Evolutionary conservation across 2,888 invertebrate genomes (phyloP), one percentile per base, ranked within the genome.

Genomic region (Anoplius nigerrimus): DNA sequence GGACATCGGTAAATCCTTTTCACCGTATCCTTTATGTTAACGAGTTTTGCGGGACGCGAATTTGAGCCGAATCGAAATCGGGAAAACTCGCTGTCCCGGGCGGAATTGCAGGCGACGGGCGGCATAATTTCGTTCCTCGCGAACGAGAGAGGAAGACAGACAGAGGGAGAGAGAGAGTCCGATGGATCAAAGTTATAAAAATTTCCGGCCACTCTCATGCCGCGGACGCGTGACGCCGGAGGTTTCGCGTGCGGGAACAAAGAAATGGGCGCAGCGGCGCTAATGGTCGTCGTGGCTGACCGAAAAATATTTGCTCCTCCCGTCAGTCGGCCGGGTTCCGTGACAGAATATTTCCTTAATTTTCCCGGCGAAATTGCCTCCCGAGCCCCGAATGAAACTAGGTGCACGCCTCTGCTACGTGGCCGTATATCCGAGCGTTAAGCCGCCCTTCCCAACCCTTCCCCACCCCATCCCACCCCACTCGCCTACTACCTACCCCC

Each of bases 291-390:
- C 59, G 48, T 24, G 34, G 70, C 62, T 53, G 53, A 45, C 71
- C 71, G 71, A 75, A 73, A 71, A 75, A 75, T 75, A 65, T 69
- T 70, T 67, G 18, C 34, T 34, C 8, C 34, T 6, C 34, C 34
- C 34, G 24, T 24, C 24, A 13, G 34, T 13, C n/a, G 22, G n/a
- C n/a, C n/a, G 1, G 34, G 34, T 34, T 34, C 34, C 34, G 34
- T 34, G 55, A 27, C 55, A 27, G 55, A 55, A 22, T 34, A 48
- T 48, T 48, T 48, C 48, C 48, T 48, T 48, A 48, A 48, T 48
- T 48, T 48, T 48, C 48, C n/a, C 48, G 48, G 1, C 48, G 16
- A 48, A 48, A 48, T 48, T 48, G 48, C 48, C 48, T 52, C 52
- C 48, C 48, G 48, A 48, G n/a, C 48, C 1, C 18, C n/a, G n/a